These are phyloP conservation scores for Hydraecia micacea DNA, from an alignment of 2,888 invertebrate species.

Conservation along the genomic window DNA sequence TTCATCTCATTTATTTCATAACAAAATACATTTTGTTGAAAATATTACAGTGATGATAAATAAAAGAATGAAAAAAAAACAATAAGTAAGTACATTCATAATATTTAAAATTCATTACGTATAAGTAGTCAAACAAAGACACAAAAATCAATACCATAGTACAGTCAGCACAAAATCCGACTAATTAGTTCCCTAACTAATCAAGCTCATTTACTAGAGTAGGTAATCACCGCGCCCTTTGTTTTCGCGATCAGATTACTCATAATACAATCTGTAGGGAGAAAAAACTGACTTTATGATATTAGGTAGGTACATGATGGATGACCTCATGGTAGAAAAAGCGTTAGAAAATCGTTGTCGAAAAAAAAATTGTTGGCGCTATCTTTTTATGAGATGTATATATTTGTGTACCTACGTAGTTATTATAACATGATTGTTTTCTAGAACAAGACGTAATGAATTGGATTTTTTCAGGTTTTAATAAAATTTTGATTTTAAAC, in stretches of 20 bases:
- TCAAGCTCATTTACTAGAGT: slow-evolving; percentile 54
- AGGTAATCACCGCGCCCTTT: slow-evolving; percentile 52
- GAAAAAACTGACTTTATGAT: slow-evolving; percentile 48
- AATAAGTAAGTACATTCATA: too few species aligned
- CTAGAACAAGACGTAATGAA: neutral
- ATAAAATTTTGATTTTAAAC: too few species aligned
- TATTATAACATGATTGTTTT: neutral
- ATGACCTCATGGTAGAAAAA: slow-evolving; percentile 37
- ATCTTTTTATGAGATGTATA: slow-evolving; percentile 14
- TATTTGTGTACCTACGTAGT: neutral
- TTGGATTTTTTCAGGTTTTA: too few species aligned
- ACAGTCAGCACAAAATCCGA: slow-evolving; percentile 16
- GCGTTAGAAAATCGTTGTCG: slow-evolving; percentile 9
- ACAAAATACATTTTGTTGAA: too few species aligned
- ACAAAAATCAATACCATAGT: slow-evolving; percentile 5
- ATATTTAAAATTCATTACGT: too few species aligned
- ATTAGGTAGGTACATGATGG: slow-evolving; percentile 42
- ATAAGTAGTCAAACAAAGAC: neutral
- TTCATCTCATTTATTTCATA: too few species aligned
- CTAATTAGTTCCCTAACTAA: slow-evolving; percentile 53
- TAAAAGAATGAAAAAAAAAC: too few species aligned
- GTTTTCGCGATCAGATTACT: slow-evolving; percentile 58
- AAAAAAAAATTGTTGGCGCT: slow-evolving; percentile 21
- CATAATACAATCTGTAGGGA: slow-evolving; percentile 43
- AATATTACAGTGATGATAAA: too few species aligned